Percentiles rank a stretch among this genome's conserved stretches.
phyloP scores from a whole-genome alignment of 1,140 invertebrate species.

The Pogonus chalceus region DNA sequence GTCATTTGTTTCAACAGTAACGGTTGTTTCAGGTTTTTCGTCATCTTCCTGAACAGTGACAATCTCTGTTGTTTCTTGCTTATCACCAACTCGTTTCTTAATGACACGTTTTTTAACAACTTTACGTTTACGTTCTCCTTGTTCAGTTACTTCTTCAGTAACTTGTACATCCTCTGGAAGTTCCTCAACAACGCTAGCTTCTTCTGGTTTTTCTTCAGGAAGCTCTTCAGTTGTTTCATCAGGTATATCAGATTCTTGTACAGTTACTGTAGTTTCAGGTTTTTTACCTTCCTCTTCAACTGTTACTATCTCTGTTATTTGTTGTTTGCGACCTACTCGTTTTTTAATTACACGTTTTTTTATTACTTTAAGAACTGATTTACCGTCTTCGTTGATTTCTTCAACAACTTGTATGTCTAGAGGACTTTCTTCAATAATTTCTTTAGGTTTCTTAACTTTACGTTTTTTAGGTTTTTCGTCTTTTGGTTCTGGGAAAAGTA shows the following conservation, averaged over 20 bases:
- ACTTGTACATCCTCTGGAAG: conserved; percentile 33
- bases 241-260: too few species aligned
- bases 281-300: conserved; percentile 28
- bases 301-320: conserved; percentile 29
- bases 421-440: conserved; percentile 31
- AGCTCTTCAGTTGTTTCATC: conserved; percentile 14
- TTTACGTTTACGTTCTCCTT: conserved; percentile 31
- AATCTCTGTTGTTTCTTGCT: conserved; percentile 34
- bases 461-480: conserved; percentile 18
- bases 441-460: conserved; percentile 11
- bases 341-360: conserved; percentile 23
- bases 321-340: conserved; percentile 24
- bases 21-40: conserved; percentile 31
- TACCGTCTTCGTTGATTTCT: conserved; percentile 25
- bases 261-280: conserved; percentile 25
- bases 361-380: conserved; percentile 23
- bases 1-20: conserved; percentile 20
- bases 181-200: conserved; percentile 22
- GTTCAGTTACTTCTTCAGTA: conserved; percentile 30
- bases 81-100: conserved; percentile 31
- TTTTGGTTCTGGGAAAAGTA: conserved; percentile 21
- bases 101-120: conserved; percentile 33
- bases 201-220: conserved; percentile 13
- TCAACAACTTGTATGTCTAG: conserved; percentile 33
- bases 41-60: conserved; percentile 37